Percentiles rank a stretch among this genome's conserved stretches.
Conservation (phyloP, 2,113 vertebrate species). For the Odontophorus gujanensis region DNA sequence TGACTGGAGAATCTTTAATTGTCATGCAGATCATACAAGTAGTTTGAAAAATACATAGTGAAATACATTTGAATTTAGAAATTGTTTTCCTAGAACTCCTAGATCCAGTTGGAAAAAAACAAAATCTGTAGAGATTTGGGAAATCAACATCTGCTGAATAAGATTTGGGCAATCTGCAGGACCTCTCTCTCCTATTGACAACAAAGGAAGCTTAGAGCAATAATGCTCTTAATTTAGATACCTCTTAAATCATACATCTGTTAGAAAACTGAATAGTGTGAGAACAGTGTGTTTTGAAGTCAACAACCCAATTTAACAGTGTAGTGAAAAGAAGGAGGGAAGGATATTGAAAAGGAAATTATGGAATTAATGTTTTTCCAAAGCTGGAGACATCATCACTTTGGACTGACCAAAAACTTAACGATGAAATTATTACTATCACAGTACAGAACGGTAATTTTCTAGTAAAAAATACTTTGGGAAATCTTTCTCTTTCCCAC, state of each 20-base stretch:
- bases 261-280: not conserved
- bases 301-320: not conserved
- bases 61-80: not conserved
- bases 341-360: conserved; percentile 53
- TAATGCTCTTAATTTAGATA: not conserved
- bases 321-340: not conserved
- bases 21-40: not conserved
- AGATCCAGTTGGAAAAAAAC: not conserved
- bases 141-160: not conserved
- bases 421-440: conserved; percentile 29
- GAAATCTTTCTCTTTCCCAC: conserved; percentile 27
- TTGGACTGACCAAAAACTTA: conserved; percentile 16
- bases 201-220: not conserved
- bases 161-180: not conserved
- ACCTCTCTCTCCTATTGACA: not conserved
- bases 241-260: not conserved
- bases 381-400: conserved; percentile 37
- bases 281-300: not conserved
- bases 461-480: conserved; percentile 41
- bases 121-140: not conserved
- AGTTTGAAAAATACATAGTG: not conserved
- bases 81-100: not conserved
- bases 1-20: not conserved
- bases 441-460: conserved; percentile 35
- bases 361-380: conserved; percentile 35